Evolutionary conservation across 2,113 vertebrate species (phyloP), one percentile per base, ranked within the genome.

Genomic region (Amblyornis subalaris): DNA sequence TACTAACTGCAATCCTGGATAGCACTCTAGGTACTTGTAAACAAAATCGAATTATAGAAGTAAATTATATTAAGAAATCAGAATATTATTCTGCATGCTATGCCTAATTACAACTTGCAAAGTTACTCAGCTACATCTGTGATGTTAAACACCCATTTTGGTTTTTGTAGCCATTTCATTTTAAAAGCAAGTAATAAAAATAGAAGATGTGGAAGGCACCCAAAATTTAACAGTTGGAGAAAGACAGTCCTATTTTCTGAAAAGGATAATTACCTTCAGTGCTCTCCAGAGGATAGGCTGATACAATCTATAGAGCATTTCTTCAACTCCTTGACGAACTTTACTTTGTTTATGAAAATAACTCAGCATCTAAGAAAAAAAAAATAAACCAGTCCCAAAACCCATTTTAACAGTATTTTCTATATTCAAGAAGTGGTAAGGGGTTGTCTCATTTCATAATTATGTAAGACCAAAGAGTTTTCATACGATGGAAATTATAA

Each of bases 221-320:
- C 25, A 85, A 67, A 86, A 62, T 64, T 62, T 33, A 57, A 4
- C 33, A 65, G 42, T 0, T 57, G 26, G 45, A 89, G n/a, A 82
- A 79, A 82, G 31, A 84, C 1, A 20, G 19, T 1, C 13, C 3
- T 38, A 48, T 54, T 36, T 29, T 64, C 36, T 55, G 45, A 57
- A 73, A 85, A 84, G 13, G 16, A 31, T 29, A 35, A 74, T 96
- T 93, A 98, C 98, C 98, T 99, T 99, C 31, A 99, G 94, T 67
- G 98, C 97, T 96, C 98, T 98, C 99, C 99, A 99, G 57, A 99
- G 98, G 85, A 99, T 98, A 51, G 99, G 99, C 61, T 98, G 98
- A 96, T 99, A 99, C 19, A 99, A 96, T 44, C 97, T 97, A 45
- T 96, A 97, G 6, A 99, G 98, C 99, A 99, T 99, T 97, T 98